Evolutionary conservation across 2,888 invertebrate genomes (phyloP).

Genomic region (Heliconius ismenius): DNA sequence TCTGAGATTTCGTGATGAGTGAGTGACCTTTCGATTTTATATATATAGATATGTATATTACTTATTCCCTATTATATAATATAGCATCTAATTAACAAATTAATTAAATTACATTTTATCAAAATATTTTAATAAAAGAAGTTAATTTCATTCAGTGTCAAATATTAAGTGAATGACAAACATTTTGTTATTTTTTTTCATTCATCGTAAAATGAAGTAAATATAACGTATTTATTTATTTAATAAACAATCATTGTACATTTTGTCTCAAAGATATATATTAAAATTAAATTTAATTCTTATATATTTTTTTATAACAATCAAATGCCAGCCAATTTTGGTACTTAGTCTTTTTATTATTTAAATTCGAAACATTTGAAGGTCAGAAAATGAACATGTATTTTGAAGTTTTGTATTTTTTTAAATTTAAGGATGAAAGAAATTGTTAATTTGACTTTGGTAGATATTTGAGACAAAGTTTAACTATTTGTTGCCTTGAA

Average conservation of each 20-base stretch:
- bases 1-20: too few species aligned
- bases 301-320: too few species aligned
- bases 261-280: too few species aligned
- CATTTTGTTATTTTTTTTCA: neutral
- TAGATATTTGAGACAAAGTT: neutral
- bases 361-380: neutral
- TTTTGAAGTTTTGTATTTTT: neutral
- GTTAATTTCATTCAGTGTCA: neutral
- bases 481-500: neutral
- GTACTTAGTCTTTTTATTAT: neutral
- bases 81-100: too few species aligned
- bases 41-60: too few species aligned
- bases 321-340: too few species aligned
- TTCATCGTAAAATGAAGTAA: neutral
- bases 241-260: neutral
- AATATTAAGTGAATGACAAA: neutral
- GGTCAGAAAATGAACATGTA: neutral
- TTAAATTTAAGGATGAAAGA: neutral
- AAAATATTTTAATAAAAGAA: too few species aligned
- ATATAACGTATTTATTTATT: neutral
- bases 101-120: neutral
- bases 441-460: neutral
- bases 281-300: neutral
- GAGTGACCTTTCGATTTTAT: too few species aligned
- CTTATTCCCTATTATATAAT: too few species aligned